These are phyloP conservation scores for Argyrosomus japonicus DNA, from an alignment of 2,113 vertebrate species.

Conservation along the genomic window DNA sequence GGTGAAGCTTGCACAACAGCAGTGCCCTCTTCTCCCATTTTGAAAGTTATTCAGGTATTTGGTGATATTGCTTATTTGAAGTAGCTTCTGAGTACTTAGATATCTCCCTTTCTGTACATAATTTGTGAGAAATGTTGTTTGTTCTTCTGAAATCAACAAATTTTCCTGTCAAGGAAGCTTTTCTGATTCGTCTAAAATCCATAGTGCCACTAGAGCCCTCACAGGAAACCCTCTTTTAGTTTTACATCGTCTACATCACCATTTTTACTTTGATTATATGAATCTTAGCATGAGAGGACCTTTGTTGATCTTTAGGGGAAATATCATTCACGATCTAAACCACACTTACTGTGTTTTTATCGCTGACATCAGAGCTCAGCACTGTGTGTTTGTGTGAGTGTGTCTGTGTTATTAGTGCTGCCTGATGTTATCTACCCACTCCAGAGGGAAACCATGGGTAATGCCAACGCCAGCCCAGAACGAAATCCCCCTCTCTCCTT, in stretches of 20 bases:
- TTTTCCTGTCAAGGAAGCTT: neutral
- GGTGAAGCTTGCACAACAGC: neutral
- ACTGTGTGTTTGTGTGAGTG: conserved; percentile 12
- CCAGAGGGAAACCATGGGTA: conserved; percentile 58
- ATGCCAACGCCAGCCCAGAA: conserved; percentile 58
- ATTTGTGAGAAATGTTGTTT: neutral
- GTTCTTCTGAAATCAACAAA: neutral
- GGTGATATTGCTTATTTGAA: too few species aligned
- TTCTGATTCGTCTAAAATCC: too few species aligned
- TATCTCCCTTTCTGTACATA: neutral
- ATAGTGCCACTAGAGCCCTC: neutral
- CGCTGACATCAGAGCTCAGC: conserved; percentile 23
- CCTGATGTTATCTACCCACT: conserved; percentile 67
- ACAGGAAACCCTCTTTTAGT: conserved; percentile 16
- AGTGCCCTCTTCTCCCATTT: neutral
- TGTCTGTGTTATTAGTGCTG: conserved; percentile 35
- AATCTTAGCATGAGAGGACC: conserved; percentile 10
- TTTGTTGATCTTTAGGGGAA: neutral
- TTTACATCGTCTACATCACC: neutral
- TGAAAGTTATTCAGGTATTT: neutral
- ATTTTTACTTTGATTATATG: conserved; percentile 12
- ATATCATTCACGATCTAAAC: conserved; percentile 27
- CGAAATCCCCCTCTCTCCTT: conserved; percentile 24
- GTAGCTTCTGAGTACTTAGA: neutral
- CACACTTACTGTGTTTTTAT: conserved; percentile 23